Base-by-base conservation (phyloP, 1,140 invertebrate species). In the Mya arenaria region DNA sequence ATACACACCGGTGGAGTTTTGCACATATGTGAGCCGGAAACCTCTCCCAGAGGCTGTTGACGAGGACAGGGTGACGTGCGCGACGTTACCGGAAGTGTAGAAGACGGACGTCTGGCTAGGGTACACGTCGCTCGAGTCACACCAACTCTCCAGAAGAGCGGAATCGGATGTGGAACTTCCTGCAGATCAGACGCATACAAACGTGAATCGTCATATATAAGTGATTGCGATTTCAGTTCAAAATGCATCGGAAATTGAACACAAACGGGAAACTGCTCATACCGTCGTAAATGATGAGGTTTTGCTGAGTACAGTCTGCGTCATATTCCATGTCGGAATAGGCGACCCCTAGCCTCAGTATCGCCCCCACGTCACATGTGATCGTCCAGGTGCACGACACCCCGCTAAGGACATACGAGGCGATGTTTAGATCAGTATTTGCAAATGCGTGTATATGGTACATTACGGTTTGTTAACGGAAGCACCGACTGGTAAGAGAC, bases 81-180 rank as follows among this genome's bases (percentile, higher is more conserved):
- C 74, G 23, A 10, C 56, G 32, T 66, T 78, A 25, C 62, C 62
- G 1, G 74, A 66, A 15, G 74, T 65, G 23, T 66, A 78, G 30
- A 66, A 78, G 1, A 78, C 41, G 15, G 60, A 66, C 23, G 37
- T 4, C 37, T 66, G 58, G 8, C 60, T 32, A 25, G 74, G 74
- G n/a, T 66, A 78, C n/a, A 52, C 58, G 4, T n/a, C n/a, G 30
- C 44, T 60, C 6, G 74, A 78, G 58, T 78, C 74, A 78, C 74
- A 78, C 74, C 58, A 65, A 4, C 30, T 44, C 39, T 78, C 74
- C 5, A 78, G 15, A 19, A 75, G 10, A 32, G 72, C 72, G 0
- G 72, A 58, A 44, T 60, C 55, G 4, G 72, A 62, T 3, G 5
- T 6, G 34, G 72, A 75, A 4, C 39, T 62, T 41, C 72, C 72